Evolutionary conservation across 2,888 invertebrate genomes (phyloP), one percentile per base, ranked within the genome.

Genomic region (Galerucella nymphaeae): DNA sequence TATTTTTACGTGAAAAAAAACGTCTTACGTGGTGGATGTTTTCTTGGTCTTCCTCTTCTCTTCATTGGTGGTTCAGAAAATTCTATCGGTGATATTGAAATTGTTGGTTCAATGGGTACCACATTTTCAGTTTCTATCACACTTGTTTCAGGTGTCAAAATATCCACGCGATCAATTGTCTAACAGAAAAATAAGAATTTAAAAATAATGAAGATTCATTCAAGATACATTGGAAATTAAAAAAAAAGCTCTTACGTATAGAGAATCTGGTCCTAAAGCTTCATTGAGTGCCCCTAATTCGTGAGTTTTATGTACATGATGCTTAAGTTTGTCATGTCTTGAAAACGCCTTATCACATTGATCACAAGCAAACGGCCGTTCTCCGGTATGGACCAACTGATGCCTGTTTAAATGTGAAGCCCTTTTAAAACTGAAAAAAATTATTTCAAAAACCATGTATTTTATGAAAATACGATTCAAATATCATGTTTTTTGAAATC

Each of bases 301-400:
- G 78, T 90, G 90, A 82, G 89, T 88, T 78, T 90, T 90, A 83
- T 89, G 88, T 75, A 90, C 88, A 84, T 93, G 93, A 79, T 92
- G 90, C 75, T 93, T 91, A 80, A 93, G 87, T 82, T 93, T 93
- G 85, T 93, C 93, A 78, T 92, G 92, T 72, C 93, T 87, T 23
- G 93, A 92, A 86, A 93, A 93, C 78, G 91, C 90, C 70, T 92
- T 90, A 0, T 91, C 92, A 85, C 93, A 93, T 76, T 90, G 89
- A 79, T 89, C 89, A 85, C 93, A 93, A 67, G 89, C 90, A 85
- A 90, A 93, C 3, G 93, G 93, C 11, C 92, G 86, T 86, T 93
- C 92, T 72, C 93, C 93, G 0, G 93, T 93, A 86, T 93, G 93
- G 41, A 92, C 92, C 74, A 93, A 88, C 77, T 91, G 89, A 84